These are phyloP conservation scores for Vulpes lagopus DNA, from an alignment of 2,113 vertebrate species.

Conservation along the genomic window DNA sequence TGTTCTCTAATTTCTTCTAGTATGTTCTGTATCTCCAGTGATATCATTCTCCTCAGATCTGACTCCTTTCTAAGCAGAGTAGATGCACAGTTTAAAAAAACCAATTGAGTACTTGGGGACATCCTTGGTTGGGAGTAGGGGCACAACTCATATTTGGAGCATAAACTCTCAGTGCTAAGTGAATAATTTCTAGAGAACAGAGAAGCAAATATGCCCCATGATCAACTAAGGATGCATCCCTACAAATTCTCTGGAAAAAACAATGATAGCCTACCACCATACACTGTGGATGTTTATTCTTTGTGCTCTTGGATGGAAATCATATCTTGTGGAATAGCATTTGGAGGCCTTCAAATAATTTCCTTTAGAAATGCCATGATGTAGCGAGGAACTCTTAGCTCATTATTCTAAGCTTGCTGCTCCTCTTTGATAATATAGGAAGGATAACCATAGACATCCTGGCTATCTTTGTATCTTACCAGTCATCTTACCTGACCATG, in stretches of 20 bases:
- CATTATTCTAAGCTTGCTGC: background rate
- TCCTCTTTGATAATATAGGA: background rate
- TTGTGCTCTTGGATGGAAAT: background rate
- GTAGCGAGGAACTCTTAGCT: background rate
- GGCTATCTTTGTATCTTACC: background rate
- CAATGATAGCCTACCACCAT: background rate
- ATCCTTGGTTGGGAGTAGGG: background rate
- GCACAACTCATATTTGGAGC: background rate
- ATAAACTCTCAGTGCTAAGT: background rate
- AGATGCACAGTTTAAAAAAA: background rate
- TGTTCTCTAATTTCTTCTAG: constrained; percentile 34
- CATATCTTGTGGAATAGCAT: background rate
- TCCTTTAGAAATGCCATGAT: background rate
- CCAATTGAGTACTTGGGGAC: background rate
- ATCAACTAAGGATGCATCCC: background rate
- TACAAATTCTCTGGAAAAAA: background rate
- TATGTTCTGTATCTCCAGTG: background rate
- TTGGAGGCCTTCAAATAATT: background rate
- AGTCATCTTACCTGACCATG: background rate
- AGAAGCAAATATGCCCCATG: background rate
- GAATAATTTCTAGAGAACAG: constrained; percentile 21
- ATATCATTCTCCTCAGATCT: background rate
- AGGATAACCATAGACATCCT: background rate
- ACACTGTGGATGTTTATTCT: background rate
- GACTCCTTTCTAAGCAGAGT: background rate